Base-by-base conservation (phyloP, 1,140 invertebrate genomes). In the Dolichoris vasculosae region DNA sequence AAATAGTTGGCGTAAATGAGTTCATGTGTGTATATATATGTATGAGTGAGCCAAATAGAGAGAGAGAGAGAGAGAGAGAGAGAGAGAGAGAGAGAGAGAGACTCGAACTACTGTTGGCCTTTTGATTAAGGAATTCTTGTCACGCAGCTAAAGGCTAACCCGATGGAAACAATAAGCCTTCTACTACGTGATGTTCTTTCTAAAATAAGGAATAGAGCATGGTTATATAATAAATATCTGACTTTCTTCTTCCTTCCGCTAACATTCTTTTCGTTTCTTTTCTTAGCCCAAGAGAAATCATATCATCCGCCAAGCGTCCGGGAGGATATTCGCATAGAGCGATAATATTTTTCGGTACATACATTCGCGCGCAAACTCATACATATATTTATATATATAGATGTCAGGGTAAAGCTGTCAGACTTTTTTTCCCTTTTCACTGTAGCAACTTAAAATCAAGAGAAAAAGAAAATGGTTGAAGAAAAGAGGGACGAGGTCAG, bases 151-250 rank as follows among this genome's bases (percentile, higher is more conserved):
- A 85, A 83, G 85, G 82, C 80, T 81, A 85, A 87, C 85, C 85
- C 79, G 86, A 82, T 87, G 81, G 87, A 89, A 89, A 89, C 87
- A 89, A 89, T 89, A 90, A 88, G 86, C 88, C 89, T 86, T 82
- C 63, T 46, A 55, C 67, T 89, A 90, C 89, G 89, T 90, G 89
- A 89, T 86, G 77, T 71, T 86, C 83, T 78, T 88, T 82, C 69
- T 51, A 85, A 85, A 26, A 82, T 46, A 20, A 26, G 67, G 26
- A 69, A 80, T 32, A 76, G 67, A 48, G 43, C 63, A 69, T 83
- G 77, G 75, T 86, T 86, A 81, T 88, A 85, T 88, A 86, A 88
- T 89, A 89, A 89, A 89, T 88, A 88, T 67, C 84, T 40, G 59
- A 32, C 69, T 76, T 78, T 82, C 79, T 38, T 32, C 35, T 43